These are phyloP conservation scores for Drosophila nikananu DNA, from an alignment of 1,140 invertebrate species.

Conservation along the genomic window DNA sequence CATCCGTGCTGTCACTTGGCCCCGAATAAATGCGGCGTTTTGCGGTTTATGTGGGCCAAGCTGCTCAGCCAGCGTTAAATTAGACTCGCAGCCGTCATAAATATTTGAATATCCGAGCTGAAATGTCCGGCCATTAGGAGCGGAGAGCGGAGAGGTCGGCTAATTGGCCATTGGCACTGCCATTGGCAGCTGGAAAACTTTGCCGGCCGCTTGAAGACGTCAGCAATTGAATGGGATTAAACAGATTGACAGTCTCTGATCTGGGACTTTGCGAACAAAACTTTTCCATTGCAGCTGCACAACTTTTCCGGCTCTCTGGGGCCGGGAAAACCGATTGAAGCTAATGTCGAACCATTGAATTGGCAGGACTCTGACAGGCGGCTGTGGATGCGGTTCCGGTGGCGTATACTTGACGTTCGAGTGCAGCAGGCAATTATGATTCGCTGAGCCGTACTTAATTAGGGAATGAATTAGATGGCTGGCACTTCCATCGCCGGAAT, in stretches of 20 bases:
- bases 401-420: constrained; percentile 14
- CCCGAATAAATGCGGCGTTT: constrained; percentile 50
- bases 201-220: constrained; percentile 47
- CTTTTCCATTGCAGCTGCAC: constrained; percentile 54
- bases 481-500: not conserved
- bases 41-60: constrained; percentile 37
- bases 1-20: constrained; percentile 38
- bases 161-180: constrained; percentile 51
- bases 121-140: constrained; percentile 48
- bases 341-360: constrained; percentile 19
- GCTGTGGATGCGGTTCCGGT: constrained; percentile 4
- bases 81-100: constrained; percentile 71
- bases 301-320: constrained; percentile 23
- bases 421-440: constrained; percentile 36
- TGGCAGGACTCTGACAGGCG: constrained; percentile 19
- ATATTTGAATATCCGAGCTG: constrained; percentile 69
- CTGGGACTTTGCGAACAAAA: constrained; percentile 48
- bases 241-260: constrained; percentile 57
- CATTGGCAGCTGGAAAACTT: constrained; percentile 42
- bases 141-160: constrained; percentile 27
- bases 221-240: constrained; percentile 57
- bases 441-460: constrained; percentile 28
- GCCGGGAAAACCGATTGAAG: constrained; percentile 26
- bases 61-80: constrained; percentile 77
- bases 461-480: constrained; percentile 25